Evolutionary conservation across 53 echinoderm and acorn worm genomes (phyloP).

Genomic region (Actinopyga echinites): DNA sequence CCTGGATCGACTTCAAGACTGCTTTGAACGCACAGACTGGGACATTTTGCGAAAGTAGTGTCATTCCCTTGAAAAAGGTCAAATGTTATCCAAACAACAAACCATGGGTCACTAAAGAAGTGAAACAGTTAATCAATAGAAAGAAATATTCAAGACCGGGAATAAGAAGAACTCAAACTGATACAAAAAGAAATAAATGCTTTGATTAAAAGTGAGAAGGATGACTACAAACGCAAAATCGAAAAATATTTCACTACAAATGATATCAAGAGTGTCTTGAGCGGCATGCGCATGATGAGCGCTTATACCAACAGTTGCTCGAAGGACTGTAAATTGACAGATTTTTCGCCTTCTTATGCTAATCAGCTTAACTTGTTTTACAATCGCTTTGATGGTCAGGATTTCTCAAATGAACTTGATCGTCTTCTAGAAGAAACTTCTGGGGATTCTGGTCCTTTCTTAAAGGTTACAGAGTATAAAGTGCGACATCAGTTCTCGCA

Average conservation of each 20-base stretch:
- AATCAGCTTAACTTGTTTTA: not conserved
- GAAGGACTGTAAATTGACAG: no score
- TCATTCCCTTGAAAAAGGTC: not conserved
- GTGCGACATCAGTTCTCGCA: no score
- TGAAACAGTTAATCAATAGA: not conserved
- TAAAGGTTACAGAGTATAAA: no score
- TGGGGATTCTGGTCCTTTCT: not conserved
- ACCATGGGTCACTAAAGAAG: not conserved
- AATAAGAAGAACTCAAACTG: not conserved
- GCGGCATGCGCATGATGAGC: not conserved
- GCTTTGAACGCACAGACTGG: not conserved
- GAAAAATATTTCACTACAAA: not conserved
- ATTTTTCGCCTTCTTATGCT: not conserved
- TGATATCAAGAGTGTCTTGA: not conserved
- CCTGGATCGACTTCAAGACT: not conserved
- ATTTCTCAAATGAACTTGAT: not conserved
- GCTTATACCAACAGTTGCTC: no score
- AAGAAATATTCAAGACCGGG: not conserved
- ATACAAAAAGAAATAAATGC: not conserved
- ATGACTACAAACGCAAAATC: no score
- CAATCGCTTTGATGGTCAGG: no score
- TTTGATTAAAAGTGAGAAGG: not conserved
- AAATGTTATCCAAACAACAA: no score
- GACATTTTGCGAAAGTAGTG: not conserved
- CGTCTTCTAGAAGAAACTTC: not conserved